Percentiles rank a stretch among this genome's conserved stretches.
These are phyloP conservation scores for Calosoma granatense DNA, from an alignment of 1,140 invertebrate species.

Conservation along the genomic window DNA sequence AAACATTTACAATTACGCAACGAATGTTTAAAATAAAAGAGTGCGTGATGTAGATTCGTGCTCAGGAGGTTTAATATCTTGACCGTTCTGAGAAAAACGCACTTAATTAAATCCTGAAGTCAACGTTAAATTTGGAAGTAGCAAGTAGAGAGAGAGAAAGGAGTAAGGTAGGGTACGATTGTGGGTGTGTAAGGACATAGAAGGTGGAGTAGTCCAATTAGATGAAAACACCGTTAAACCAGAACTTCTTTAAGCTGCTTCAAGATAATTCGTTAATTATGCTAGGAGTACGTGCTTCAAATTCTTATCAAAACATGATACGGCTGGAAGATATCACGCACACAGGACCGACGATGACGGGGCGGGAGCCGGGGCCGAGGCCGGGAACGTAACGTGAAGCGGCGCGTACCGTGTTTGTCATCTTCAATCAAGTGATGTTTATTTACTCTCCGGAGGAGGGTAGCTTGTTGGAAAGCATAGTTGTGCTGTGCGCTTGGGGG, in stretches of 20 bases:
- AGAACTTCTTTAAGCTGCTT: neutral
- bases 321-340: no score
- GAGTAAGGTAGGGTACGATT: neutral
- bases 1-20: neutral
- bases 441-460: no score
- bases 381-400: neutral
- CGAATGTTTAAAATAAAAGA: neutral
- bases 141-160: neutral
- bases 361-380: no score
- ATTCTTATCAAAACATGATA: constrained; percentile 2
- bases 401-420: neutral
- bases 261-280: constrained; percentile 8
- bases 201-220: neutral
- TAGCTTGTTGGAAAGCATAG: no score
- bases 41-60: neutral
- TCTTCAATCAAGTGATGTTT: neutral
- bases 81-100: neutral
- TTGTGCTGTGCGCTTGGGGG: no score
- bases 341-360: no score
- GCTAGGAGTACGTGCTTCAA: neutral
- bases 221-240: constrained; percentile 8
- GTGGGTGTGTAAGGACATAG: neutral
- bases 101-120: neutral
- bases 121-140: neutral
- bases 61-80: no score